Conservation (phyloP, 2,888 invertebrate genomes). For the Dicyrtomina minuta region DNA sequence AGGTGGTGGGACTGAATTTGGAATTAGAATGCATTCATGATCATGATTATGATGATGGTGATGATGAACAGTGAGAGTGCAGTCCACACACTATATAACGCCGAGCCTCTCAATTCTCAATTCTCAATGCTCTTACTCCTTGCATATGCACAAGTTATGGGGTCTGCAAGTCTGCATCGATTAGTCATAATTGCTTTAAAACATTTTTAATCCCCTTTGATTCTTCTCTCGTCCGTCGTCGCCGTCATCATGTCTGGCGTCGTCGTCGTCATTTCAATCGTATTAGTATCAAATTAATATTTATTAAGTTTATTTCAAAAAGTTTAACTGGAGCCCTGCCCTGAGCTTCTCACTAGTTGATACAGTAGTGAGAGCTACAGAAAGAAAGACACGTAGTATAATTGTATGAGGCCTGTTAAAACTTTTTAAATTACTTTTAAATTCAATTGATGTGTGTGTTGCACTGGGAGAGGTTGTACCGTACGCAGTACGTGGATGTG, state of each 20-base stretch:
- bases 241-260: too few relatives aligned
- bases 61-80: too few relatives aligned
- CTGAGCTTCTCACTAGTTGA: neutral
- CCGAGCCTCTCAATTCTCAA: too few relatives aligned
- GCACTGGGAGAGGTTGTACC: too few relatives aligned
- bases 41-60: too few relatives aligned
- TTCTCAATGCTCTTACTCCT: too few relatives aligned
- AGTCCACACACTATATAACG: too few relatives aligned
- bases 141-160: too few relatives aligned
- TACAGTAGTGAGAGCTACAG: neutral
- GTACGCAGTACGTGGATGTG: too few relatives aligned
- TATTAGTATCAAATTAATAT: constrained; percentile 11
- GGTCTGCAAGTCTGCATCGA: neutral
- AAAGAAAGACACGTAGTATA: neutral
- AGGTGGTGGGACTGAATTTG: too few relatives aligned
- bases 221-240: neutral
- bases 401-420: neutral
- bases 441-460: constrained; percentile 4
- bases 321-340: neutral
- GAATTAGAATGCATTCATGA: too few relatives aligned
- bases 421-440: constrained; percentile 15
- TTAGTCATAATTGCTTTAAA: constrained; percentile 14
- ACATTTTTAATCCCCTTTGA: neutral
- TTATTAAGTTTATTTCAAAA: constrained; percentile 14
- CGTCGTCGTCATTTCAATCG: neutral